Percentiles rank a stretch among this genome's conserved stretches.
phyloP scores from a whole-genome alignment of 1,140 invertebrate species.

The Anadara kagoshimensis region DNA sequence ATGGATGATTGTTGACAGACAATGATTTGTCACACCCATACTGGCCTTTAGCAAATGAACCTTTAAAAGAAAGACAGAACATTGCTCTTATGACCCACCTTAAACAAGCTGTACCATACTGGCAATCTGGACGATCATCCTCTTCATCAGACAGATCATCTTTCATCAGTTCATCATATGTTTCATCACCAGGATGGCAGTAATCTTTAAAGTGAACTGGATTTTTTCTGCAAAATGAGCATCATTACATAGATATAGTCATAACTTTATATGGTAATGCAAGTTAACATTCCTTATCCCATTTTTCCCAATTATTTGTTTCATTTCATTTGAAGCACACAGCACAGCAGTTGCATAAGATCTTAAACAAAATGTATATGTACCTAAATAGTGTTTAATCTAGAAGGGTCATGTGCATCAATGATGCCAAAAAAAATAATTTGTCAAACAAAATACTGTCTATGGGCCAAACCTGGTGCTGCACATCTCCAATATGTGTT shows the following conservation, averaged over 20 bases:
- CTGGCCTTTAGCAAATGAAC: not conserved
- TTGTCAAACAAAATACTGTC: no score
- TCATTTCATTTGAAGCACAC: no score
- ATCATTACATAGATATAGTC: not conserved
- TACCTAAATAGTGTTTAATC: no score
- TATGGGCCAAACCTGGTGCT: no score
- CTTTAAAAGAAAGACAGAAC: not conserved
- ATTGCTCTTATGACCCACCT: not conserved
- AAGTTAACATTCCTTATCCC: not conserved
- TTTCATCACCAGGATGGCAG: conserved; percentile 75
- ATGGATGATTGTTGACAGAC: not conserved
- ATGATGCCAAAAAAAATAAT: no score
- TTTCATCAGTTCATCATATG: conserved; percentile 74
- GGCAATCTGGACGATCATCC: not conserved
- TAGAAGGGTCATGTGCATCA: no score
- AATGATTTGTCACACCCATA: not conserved
- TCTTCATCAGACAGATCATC: conserved; percentile 60
- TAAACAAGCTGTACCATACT: not conserved
- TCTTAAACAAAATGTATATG: no score
- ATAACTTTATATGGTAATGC: not conserved
- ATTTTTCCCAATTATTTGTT: not conserved
- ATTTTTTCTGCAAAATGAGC: conserved; percentile 64
- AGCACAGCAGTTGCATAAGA: not conserved
- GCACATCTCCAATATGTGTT: no score
- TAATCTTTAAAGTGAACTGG: conserved; percentile 67